Evolutionary conservation across 2,113 vertebrate genomes (phyloP).

Genomic region (Galbula dea): DNA sequence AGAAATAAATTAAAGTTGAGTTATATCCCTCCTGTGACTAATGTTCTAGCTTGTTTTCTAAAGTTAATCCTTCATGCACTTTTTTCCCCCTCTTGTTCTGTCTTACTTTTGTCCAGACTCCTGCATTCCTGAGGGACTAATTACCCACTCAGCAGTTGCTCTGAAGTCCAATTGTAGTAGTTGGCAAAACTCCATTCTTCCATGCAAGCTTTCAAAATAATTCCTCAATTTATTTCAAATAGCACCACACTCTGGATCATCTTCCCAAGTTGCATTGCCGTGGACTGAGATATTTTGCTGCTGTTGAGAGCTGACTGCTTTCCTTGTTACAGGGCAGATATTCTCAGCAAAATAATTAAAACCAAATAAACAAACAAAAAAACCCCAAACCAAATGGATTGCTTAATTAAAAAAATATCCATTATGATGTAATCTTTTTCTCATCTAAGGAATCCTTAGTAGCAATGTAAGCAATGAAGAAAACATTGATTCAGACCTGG

Average conservation of each 20-base stretch:
- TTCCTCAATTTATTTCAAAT: conserved; percentile 36
- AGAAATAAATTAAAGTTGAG: conserved; percentile 54
- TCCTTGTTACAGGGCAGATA: background rate
- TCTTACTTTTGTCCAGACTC: conserved; percentile 57
- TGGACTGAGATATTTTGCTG: background rate
- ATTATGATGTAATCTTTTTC: conserved; percentile 10
- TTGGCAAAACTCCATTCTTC: conserved; percentile 32
- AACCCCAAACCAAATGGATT: background rate
- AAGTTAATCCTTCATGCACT: conserved; percentile 41
- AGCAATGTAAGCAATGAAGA: background rate
- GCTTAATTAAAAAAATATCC: background rate
- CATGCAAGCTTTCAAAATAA: conserved; percentile 32
- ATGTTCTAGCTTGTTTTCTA: conserved; percentile 60
- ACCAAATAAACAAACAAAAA: background rate
- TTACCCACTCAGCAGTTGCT: conserved; percentile 61
- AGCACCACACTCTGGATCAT: conserved; percentile 25
- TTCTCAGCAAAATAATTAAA: background rate
- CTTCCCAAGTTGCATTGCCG: background rate
- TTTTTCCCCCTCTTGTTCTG: background rate
- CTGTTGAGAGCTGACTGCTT: background rate
- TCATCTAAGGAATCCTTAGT: background rate
- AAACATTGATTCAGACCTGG: background rate
- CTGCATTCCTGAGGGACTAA: conserved; percentile 26
- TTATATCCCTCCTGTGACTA: conserved; percentile 58
- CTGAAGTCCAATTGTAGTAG: conserved; percentile 46